Base-by-base conservation (phyloP, 2,888 invertebrate genomes). In the Hipparchia semele region DNA sequence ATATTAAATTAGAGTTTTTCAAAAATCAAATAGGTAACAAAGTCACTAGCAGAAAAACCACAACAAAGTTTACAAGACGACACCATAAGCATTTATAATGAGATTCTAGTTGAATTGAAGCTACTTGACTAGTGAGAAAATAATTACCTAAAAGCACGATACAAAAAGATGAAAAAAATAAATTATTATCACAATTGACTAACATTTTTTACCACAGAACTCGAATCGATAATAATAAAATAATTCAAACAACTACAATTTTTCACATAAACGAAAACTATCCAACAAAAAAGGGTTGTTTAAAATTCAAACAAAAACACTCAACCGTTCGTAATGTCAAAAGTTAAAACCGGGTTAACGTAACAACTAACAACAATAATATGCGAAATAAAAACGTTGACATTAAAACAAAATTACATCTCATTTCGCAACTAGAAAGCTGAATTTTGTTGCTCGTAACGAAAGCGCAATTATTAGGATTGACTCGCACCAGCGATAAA, bases 281-380 rank as follows among this genome's bases (percentile, higher is more conserved):
- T 39, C 39, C 39, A 60, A 60, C 59, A 60, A 33, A 60, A 60
- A 60, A 60, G 10, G 33, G 3, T 59, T 59, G 59, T 39, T 12
- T 39, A 6, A 60, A 33, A 39, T 59, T 9, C 8, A 60, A 39
- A 60, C 33, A 59, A 59, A 59, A 59, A 33, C 59, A 60, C 39
- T 39, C 59, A 39, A 12, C 59, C 33, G 33, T 60, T 10, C 59
- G 23, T 10, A 6, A 5, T 9, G 59, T 39, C 1, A 9, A 39
- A 54, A 54, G 53, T 54, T 54, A 54, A 54, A 12, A 58, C 58
- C 59, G 59, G 59, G 59, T 60, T 39, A 58, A 12, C 39, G 59
- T 60, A 33, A 60, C 33, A 9, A 39, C 59, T 23, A 5, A 39
- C 12, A 39, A 1, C 12, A 23, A 23, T 23, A 23, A 23, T 4